phyloP scores from a whole-genome alignment of 1,140 invertebrate species.

The Anoplophora glabripennis region DNA sequence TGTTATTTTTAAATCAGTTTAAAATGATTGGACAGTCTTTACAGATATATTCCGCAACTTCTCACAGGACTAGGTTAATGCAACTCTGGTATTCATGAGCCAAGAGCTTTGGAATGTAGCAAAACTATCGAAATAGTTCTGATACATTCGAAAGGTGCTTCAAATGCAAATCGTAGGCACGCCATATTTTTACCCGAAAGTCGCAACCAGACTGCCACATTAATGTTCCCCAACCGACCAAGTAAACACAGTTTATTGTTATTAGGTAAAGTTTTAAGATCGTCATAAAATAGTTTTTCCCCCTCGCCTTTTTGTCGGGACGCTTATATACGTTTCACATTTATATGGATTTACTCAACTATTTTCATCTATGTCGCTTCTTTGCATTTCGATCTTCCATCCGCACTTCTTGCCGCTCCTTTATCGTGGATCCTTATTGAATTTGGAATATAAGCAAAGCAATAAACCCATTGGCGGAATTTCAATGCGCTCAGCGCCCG shows the following conservation, averaged over 20 bases:
- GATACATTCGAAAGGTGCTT: not conserved
- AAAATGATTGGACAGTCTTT: too few relatives aligned
- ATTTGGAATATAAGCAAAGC: slow-evolving; percentile 45
- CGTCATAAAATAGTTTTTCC: not conserved
- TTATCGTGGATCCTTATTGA: slow-evolving; percentile 42
- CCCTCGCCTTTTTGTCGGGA: not conserved
- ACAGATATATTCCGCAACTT: too few relatives aligned
- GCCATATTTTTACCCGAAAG: not conserved
- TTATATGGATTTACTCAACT: slow-evolving; percentile 15
- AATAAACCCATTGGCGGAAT: slow-evolving; percentile 45
- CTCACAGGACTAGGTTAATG: too few relatives aligned
- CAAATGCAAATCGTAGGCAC: not conserved
- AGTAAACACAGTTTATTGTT: slow-evolving; percentile 1
- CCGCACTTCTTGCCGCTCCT: slow-evolving; percentile 22
- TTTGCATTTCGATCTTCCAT: slow-evolving; percentile 23
- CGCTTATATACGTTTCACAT: not conserved
- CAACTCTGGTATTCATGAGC: not conserved
- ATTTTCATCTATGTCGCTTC: slow-evolving; percentile 12
- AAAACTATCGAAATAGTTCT: not conserved
- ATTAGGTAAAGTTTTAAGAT: not conserved
- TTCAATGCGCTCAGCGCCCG: slow-evolving; percentile 34
- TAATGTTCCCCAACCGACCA: not conserved
- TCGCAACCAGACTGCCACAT: not conserved
- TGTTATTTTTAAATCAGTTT: too few relatives aligned
- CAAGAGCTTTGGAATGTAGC: not conserved